Evolutionary conservation across 2,113 vertebrate species (phyloP), one percentile per base, ranked within the genome.

Genomic region (Oryzias melastigma): DNA sequence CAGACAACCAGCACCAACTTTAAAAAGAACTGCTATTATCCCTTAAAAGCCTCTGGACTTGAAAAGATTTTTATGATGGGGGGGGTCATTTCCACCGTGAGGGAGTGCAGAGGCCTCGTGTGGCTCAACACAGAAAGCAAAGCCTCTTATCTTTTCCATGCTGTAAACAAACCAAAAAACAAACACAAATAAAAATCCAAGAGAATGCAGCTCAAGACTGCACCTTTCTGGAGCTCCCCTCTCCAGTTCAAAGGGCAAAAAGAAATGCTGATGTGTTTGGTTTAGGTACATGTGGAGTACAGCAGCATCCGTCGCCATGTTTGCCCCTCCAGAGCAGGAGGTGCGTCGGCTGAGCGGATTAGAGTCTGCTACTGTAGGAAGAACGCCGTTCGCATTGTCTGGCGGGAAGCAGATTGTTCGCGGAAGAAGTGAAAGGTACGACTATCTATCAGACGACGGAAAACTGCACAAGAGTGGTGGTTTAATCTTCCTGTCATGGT

Each of bases 401-500:
- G 53, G 27, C n/a, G 43, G 56, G 25, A 24, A 68, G 45, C 44
- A 5, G 35, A 45, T 60, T 2, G 2, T 25, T 12, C 10, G 35
- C 14, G 25, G 35, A 43, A 57, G 18, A 52, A 62, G 43, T 50
- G 61, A 73, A 29, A 0, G 35, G 49, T 41, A 48, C 15, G 27
- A 49, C 52, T 65, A 53, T 22, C 61, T 19, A 40, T 68, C 66
- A 43, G 55, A 54, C 53, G 66, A 19, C 48, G 25, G 18, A 65
- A 22, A 63, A 49, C 13, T 7, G 24, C 4, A 62, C n/a, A 48
- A 75, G 62, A 29, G 5, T 24, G 50, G 48, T 15, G 77, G 52
- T 73, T 72, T 76, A 63, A 82, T 80, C 54, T 53, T 56, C 27
- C 77, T 35, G 77, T 74, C 76, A 76, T 45, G 68, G 49, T 20